Conservation (phyloP, 2,888 invertebrate genomes). For the Latrodectus hesperus region DNA sequence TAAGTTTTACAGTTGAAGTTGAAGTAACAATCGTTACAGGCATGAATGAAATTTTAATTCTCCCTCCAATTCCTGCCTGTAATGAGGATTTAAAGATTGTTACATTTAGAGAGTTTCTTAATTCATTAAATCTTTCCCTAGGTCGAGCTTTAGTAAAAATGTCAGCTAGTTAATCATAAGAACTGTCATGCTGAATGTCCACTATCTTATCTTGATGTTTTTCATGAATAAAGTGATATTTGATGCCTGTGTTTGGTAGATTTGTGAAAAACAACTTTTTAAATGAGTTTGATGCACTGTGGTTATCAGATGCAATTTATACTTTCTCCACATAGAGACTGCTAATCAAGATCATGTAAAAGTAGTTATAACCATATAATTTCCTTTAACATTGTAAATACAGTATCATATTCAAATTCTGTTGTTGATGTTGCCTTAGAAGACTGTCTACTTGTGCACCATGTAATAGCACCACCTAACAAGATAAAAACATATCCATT, state of each 20-base stretch:
- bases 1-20: no score
- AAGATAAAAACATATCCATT: slow-evolving; percentile 16
- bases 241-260: slow-evolving; percentile 70
- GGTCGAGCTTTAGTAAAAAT: no score
- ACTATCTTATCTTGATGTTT: no score
- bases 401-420: slow-evolving; percentile 41
- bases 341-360: slow-evolving; percentile 24
- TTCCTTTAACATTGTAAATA: slow-evolving; percentile 9
- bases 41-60: no score
- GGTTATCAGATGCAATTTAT: slow-evolving; percentile 68
- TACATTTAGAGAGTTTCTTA: no score
- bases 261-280: slow-evolving; percentile 70
- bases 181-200: no score
- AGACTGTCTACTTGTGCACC: slow-evolving; percentile 22
- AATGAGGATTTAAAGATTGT: no score
- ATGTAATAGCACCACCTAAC: no score
- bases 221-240: slow-evolving; percentile 67
- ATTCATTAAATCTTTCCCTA: no score
- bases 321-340: background rate
- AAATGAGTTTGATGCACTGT: slow-evolving; percentile 68
- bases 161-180: no score
- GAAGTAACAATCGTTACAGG: no score
- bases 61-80: no score
- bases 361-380: slow-evolving; percentile 32
- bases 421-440: slow-evolving; percentile 32